phyloP scores from a whole-genome alignment of 2,888 invertebrate genomes.

The Papilio demoleus region DNA sequence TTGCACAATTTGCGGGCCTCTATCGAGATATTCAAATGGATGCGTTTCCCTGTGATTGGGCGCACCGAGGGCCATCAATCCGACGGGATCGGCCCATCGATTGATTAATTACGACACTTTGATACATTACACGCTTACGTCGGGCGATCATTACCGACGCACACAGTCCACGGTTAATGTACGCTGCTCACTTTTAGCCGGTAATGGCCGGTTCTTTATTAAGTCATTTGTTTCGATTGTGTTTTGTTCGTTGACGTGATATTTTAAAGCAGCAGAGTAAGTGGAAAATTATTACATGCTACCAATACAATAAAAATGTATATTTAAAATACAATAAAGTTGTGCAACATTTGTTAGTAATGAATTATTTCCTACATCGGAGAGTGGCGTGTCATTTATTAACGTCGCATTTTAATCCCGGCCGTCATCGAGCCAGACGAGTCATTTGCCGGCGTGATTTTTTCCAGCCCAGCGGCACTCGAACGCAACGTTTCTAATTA shows the following conservation, averaged over 20 bases:
- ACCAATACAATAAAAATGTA: neutral
- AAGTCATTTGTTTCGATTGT: slow-evolving; percentile 20
- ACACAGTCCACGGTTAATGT: slow-evolving; percentile 38
- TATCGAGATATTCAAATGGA: slow-evolving; percentile 39
- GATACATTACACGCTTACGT: slow-evolving; percentile 40
- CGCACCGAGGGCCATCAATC: slow-evolving; percentile 48
- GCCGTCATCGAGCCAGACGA: slow-evolving; percentile 34
- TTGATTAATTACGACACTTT: slow-evolving; percentile 49
- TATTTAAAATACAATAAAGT: neutral
- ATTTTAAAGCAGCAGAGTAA: slow-evolving; percentile 10
- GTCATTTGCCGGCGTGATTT: slow-evolving; percentile 34
- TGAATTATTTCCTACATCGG: slow-evolving; percentile 14
- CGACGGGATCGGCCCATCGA: slow-evolving; percentile 43
- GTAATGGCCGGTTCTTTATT: slow-evolving; percentile 10
- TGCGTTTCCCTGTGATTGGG: slow-evolving; percentile 47
- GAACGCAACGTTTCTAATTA: slow-evolving; percentile 37
- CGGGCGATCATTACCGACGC: slow-evolving; percentile 34
- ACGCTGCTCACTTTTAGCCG: slow-evolving; percentile 30
- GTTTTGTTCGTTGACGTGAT: slow-evolving; percentile 1
- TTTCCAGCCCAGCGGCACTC: slow-evolving; percentile 36
- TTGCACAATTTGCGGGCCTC: slow-evolving; percentile 30
- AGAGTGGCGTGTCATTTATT: slow-evolving; percentile 11
- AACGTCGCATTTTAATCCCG: slow-evolving; percentile 31
- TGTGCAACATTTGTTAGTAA: slow-evolving; percentile 15
- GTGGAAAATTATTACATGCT: neutral